phyloP scores from a whole-genome alignment of 2,888 invertebrate species.

The Prenolepis imparis region DNA sequence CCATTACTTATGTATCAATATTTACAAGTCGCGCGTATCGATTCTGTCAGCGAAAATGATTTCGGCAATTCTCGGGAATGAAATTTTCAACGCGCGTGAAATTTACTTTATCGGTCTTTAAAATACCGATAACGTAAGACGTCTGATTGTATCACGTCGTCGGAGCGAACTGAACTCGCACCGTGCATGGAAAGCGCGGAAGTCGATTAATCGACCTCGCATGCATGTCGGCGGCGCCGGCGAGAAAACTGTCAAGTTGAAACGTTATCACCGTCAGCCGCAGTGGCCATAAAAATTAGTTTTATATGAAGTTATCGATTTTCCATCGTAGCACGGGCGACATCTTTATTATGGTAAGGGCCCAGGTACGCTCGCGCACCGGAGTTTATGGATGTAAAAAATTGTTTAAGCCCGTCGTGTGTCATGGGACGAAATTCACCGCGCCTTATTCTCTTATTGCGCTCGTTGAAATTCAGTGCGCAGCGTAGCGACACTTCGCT shows the following conservation, averaged over 20 bases:
- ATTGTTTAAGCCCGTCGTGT: conserved; percentile 42
- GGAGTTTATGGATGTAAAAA: conserved; percentile 34
- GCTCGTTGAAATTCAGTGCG: conserved; percentile 47
- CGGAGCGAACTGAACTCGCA: background rate
- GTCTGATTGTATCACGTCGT: conserved; percentile 22
- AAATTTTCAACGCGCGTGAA: background rate
- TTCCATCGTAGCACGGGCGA: conserved; percentile 34
- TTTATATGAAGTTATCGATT: conserved; percentile 50
- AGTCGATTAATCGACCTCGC: conserved; percentile 66
- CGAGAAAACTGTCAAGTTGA: conserved; percentile 63
- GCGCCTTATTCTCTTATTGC: conserved; percentile 28
- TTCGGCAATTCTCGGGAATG: background rate
- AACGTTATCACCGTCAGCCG: conserved; percentile 60
- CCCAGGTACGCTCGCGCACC: background rate
- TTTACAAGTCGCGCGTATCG: background rate
- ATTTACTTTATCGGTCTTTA: background rate
- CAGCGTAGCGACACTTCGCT: background rate
- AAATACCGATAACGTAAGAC: conserved; percentile 22
- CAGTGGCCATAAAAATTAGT: conserved; percentile 56
- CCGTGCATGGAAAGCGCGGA: conserved; percentile 42
- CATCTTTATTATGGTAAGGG: conserved; percentile 48
- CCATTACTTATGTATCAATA: background rate
- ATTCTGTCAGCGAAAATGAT: background rate
- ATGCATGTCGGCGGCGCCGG: conserved; percentile 28
- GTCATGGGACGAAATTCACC: conserved; percentile 40